Conservation (phyloP, 2,113 vertebrate species). For the Genyomyrus donnyi region DNA sequence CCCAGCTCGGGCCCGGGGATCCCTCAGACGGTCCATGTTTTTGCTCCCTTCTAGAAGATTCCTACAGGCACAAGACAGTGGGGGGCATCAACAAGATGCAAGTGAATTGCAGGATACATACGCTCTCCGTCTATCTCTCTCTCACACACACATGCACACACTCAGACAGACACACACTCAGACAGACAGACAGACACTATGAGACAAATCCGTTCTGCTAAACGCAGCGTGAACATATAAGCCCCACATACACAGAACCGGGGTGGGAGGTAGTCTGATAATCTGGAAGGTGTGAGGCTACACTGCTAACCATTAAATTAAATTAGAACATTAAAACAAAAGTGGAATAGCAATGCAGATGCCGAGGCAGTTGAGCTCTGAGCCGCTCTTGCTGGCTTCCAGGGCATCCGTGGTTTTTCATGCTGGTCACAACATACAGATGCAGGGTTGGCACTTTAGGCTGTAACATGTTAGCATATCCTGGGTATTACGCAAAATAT, state of each 20-base stretch:
- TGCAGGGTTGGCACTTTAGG: background rate
- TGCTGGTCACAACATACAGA: background rate
- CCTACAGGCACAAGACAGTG: no score
- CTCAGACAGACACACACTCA: background rate
- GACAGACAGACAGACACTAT: background rate
- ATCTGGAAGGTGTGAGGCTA: background rate
- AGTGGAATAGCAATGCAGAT: background rate
- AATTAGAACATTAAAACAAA: background rate
- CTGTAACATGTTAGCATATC: background rate
- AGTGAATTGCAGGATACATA: background rate
- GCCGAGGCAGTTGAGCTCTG: background rate
- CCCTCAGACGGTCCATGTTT: no score
- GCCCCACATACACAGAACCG: background rate
- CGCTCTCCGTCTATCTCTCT: background rate
- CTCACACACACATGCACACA: background rate
- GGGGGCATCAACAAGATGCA: no score
- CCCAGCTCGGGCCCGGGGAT: no score
- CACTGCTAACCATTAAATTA: background rate
- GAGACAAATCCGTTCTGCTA: background rate
- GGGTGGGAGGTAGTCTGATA: background rate
- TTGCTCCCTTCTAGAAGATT: no score
- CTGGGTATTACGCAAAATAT: background rate
- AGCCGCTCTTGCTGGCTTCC: background rate
- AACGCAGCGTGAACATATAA: background rate
- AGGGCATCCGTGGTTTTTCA: background rate